A percentile compares a stretch with the other conserved stretches of the same genome.
phyloP scores from a whole-genome alignment of 2,797 vertebrate genomes.

The Columba guinea region DNA sequence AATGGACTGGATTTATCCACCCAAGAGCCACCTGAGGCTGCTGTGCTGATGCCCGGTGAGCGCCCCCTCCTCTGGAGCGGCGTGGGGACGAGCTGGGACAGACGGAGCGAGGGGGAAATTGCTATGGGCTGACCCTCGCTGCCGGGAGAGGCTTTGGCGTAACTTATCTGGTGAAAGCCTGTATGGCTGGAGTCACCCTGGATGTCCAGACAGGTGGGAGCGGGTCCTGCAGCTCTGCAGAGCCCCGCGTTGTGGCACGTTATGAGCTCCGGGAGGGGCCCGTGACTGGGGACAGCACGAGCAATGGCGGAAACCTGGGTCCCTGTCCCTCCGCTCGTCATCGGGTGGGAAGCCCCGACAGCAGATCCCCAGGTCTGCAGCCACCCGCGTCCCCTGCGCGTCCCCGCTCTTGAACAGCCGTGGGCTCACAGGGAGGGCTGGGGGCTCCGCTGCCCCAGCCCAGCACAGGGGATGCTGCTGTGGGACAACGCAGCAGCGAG shows the following conservation, averaged over 20 bases:
- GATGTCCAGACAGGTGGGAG: background rate
- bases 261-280: background rate
- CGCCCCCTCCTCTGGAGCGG: too few species aligned
- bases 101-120: background rate
- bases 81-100: background rate
- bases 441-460: too few species aligned
- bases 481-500: background rate
- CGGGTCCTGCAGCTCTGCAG: fast-evolving
- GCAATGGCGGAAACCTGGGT: fast-evolving
- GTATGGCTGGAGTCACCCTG: background rate
- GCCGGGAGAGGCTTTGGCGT: background rate
- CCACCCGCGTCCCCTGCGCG: background rate
- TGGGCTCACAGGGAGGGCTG: background rate
- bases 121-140: background rate
- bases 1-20: background rate
- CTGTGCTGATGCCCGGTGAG: fast-evolving
- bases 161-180: background rate
- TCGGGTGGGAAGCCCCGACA: background rate
- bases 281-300: fast-evolving
- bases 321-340: background rate
- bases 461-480: background rate
- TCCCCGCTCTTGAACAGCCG: background rate
- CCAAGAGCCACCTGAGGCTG: fast-evolving
- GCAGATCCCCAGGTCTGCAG: background rate
- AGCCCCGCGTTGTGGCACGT: fast-evolving